Percentiles rank a stretch among this genome's conserved stretches.
Conservation (phyloP, 2,888 invertebrate species). For the Nephrotoma guestfalica region DNA sequence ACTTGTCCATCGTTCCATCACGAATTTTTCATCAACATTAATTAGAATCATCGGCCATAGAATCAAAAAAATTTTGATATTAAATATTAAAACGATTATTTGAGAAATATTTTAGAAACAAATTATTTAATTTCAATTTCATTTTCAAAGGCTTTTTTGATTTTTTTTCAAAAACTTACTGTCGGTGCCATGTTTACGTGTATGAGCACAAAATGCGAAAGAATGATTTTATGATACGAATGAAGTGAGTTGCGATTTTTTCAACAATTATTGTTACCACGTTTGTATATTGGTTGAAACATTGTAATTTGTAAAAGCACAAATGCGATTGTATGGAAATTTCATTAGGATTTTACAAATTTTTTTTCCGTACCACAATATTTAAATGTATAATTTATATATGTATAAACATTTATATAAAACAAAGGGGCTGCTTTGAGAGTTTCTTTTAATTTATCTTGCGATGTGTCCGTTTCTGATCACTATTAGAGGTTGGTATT, state of each 20-base stretch:
- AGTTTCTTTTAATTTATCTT: no score
- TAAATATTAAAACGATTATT: background rate
- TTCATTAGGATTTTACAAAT: no score
- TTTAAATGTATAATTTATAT: no score
- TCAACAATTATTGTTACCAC: background rate
- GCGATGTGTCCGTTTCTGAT: no score
- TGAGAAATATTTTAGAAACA: background rate
- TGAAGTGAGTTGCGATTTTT: background rate
- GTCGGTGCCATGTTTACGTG: slow-evolving; percentile 31
- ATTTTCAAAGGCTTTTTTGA: slow-evolving; percentile 1
- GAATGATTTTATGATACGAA: background rate
- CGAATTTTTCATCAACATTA: slow-evolving; percentile 7
- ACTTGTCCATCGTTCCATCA: background rate
- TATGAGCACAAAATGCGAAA: slow-evolving; percentile 8
- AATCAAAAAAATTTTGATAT: background rate
- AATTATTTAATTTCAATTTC: background rate
- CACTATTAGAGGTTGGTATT: no score
- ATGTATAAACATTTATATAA: no score
- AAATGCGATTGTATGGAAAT: no score
- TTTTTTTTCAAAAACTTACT: slow-evolving; percentile 23
- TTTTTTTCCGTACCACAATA: no score
- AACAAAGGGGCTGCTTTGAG: no score
- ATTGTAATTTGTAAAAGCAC: no score
- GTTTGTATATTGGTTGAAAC: background rate
- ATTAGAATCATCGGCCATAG: background rate